Evolutionary conservation across 2,113 vertebrate species (phyloP).

Genomic region (Balaenoptera acutorostrata): DNA sequence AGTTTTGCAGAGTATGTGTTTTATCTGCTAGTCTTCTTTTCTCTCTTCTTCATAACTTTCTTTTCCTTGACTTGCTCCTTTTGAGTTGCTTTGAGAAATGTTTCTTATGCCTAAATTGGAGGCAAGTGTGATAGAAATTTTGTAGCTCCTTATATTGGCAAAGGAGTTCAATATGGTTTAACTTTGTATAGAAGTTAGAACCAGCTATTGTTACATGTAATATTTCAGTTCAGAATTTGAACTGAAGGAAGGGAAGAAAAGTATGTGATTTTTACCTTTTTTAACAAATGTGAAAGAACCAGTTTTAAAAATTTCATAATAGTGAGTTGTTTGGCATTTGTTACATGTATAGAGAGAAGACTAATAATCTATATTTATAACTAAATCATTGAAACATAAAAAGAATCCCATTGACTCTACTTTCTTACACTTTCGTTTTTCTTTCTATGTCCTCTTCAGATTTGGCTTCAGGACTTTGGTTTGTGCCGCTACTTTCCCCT

Average conservation of each 20-base stretch:
- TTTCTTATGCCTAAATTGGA: constrained; percentile 62
- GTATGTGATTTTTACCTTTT: constrained; percentile 77
- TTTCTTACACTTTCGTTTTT: constrained; percentile 66
- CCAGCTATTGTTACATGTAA: constrained; percentile 45
- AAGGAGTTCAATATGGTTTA: constrained; percentile 25
- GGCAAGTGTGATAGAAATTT: constrained; percentile 69
- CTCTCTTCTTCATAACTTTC: constrained; percentile 52
- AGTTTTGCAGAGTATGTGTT: constrained; percentile 80
- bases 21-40: constrained; percentile 73
- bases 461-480: constrained; percentile 70
- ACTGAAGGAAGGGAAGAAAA: constrained; percentile 70
- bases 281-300: constrained; percentile 76
- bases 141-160: constrained; percentile 65
- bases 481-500: constrained; percentile 41
- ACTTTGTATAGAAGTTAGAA: constrained; percentile 69
- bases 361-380: constrained; percentile 79
- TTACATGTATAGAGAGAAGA: constrained; percentile 75
- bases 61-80: constrained; percentile 53
- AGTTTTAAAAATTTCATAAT: constrained; percentile 66
- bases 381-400: constrained; percentile 78
- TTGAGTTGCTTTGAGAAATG: constrained; percentile 60
- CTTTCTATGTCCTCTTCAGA: constrained; percentile 61
- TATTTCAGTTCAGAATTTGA: constrained; percentile 63
- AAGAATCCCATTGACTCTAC: constrained; percentile 55
- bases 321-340: constrained; percentile 75